Conservation (phyloP, 2,113 vertebrate genomes). For the Phylloscopus whistleri region DNA sequence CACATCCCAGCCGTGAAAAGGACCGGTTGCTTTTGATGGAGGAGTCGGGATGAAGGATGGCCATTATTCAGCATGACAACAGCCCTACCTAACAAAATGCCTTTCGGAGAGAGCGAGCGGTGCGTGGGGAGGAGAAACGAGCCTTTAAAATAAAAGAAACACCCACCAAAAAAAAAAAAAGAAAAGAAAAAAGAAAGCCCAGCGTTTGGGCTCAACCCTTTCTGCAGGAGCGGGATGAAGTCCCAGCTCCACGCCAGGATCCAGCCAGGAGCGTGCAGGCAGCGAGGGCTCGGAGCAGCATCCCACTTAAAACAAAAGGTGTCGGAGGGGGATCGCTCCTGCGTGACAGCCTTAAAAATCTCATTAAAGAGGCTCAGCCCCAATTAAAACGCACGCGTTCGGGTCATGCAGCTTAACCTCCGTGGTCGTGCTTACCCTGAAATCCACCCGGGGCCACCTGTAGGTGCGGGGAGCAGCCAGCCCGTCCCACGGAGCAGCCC, state of each 20-base stretch:
- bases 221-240: not conserved
- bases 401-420: constrained; percentile 18
- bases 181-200: not conserved
- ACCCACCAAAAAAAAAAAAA: not conserved
- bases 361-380: not conserved
- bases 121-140: not conserved
- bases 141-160: not conserved
- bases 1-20: not conserved
- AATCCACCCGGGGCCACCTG: constrained; percentile 22
- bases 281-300: not conserved
- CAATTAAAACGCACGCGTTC: not conserved
- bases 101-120: not conserved
- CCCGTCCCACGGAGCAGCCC: constrained; percentile 31
- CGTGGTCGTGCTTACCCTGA: constrained; percentile 30
- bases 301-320: constrained; percentile 26
- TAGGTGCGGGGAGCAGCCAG: not conserved
- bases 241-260: not conserved
- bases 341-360: constrained; percentile 3
- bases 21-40: not conserved
- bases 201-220: not conserved
- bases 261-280: not conserved
- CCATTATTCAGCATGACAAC: not conserved
- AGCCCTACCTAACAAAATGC: not conserved
- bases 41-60: not conserved
- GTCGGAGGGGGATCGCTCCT: not conserved